Conservation (phyloP, 2,113 vertebrate genomes). For the Brienomyrus brachyistius region DNA sequence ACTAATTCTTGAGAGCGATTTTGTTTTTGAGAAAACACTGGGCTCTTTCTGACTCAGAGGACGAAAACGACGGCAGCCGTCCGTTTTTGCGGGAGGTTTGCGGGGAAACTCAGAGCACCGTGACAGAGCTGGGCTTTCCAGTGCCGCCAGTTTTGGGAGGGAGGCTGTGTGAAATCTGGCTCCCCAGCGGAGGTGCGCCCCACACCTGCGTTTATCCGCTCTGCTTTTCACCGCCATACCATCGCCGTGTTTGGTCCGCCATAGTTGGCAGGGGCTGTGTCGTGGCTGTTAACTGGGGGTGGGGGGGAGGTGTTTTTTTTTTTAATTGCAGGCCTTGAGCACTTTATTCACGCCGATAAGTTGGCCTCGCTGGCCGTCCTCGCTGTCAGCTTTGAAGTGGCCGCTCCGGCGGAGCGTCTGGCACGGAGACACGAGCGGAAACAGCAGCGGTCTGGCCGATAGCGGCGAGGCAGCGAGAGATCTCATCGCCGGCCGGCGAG, state of each 20-base stretch:
- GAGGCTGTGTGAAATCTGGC: not conserved
- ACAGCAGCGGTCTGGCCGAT: slow-evolving; percentile 43
- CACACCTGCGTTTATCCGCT: not conserved
- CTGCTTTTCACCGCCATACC: not conserved
- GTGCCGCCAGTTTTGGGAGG: not conserved
- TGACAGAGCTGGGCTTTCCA: not conserved
- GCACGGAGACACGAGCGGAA: slow-evolving; percentile 47
- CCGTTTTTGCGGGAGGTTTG: not conserved
- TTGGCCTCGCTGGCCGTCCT: not conserved
- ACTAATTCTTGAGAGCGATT: not conserved
- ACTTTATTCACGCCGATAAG: slow-evolving; percentile 41
- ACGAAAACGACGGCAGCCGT: not conserved
- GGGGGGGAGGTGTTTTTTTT: not conserved
- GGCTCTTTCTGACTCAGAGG: slow-evolving; percentile 5
- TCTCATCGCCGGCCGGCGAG: slow-evolving; percentile 28
- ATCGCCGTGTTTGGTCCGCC: not conserved
- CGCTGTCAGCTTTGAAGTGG: slow-evolving; percentile 22
- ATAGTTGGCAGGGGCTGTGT: not conserved
- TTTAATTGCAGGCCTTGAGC: slow-evolving; percentile 23
- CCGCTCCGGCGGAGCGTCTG: slow-evolving; percentile 37
- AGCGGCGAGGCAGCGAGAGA: slow-evolving; percentile 35
- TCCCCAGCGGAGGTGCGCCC: not conserved
- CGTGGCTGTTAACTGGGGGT: not conserved
- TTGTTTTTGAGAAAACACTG: not conserved
- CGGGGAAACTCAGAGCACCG: not conserved